These are phyloP conservation scores for Smittia aterrima DNA, from an alignment of 2,888 invertebrate genomes.

Conservation along the genomic window DNA sequence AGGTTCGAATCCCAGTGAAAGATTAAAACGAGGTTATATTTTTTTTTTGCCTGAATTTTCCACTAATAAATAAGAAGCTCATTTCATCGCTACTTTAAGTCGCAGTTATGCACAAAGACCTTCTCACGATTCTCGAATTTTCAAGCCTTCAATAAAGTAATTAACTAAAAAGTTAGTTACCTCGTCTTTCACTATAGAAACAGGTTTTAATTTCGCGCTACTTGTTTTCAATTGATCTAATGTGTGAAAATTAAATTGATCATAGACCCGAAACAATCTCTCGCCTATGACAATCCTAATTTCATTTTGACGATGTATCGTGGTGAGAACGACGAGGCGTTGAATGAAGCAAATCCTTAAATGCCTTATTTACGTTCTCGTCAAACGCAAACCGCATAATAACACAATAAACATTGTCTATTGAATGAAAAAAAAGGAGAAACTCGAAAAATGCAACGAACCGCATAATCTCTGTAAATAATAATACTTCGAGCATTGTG, in stretches of 20 bases:
- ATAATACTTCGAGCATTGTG: slow-evolving; percentile 33
- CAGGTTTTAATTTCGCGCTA: slow-evolving; percentile 24
- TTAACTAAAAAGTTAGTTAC: no score
- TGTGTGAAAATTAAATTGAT: slow-evolving; percentile 22
- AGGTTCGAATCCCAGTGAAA: no score
- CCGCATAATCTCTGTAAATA: slow-evolving; percentile 41
- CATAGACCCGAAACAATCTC: not conserved
- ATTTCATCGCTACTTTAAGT: no score
- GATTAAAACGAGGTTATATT: no score
- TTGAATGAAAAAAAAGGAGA: not conserved
- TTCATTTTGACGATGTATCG: slow-evolving; percentile 12
- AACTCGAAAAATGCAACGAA: slow-evolving; percentile 40
- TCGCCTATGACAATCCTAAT: slow-evolving; percentile 19
- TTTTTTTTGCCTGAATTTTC: no score
- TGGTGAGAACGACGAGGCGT: not conserved
- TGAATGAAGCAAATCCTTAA: not conserved
- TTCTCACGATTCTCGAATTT: no score
- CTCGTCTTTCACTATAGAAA: no score
- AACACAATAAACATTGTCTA: slow-evolving; percentile 24
- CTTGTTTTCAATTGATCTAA: slow-evolving; percentile 10
- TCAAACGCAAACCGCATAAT: slow-evolving; percentile 35
- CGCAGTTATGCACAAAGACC: no score
- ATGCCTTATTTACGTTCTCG: slow-evolving; percentile 35
- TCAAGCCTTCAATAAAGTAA: no score
- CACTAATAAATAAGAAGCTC: no score